These are phyloP conservation scores for Uloborus diversus DNA, from an alignment of 1,140 invertebrate species.

Conservation along the genomic window DNA sequence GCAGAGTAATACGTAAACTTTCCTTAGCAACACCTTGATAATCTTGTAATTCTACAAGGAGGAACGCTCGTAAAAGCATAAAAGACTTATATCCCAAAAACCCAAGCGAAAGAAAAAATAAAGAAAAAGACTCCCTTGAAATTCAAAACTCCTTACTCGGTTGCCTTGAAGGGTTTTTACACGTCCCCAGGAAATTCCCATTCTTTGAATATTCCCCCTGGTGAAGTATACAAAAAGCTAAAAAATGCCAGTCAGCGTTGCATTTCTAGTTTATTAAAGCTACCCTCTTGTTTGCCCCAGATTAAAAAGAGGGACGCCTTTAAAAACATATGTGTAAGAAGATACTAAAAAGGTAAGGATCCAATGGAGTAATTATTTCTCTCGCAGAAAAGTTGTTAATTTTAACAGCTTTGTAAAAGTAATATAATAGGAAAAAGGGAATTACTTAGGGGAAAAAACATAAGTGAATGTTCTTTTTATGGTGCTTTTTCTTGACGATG, in stretches of 20 bases:
- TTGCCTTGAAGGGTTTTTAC: neutral
- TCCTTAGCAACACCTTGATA: too few species aligned
- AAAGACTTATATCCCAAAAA: too few species aligned
- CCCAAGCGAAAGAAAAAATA: neutral
- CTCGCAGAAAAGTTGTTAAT: conserved; percentile 12
- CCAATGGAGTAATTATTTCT: neutral
- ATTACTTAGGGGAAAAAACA: neutral
- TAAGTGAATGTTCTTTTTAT: neutral
- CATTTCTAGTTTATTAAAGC: conserved; percentile 26
- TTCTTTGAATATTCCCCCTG: conserved; percentile 6
- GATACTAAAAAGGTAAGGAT: neutral
- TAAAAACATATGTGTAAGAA: neutral
- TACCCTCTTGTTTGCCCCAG: neutral
- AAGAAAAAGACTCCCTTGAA: neutral
- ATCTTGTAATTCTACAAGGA: too few species aligned
- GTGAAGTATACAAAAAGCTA: neutral
- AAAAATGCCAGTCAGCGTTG: neutral
- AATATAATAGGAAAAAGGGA: neutral
- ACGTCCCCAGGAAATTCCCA: neutral
- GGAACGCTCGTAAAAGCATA: neutral
- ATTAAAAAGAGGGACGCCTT: neutral
- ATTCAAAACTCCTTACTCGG: neutral
- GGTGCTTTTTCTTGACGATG: neutral
- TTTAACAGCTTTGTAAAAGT: conserved; percentile 9
- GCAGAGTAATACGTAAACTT: too few species aligned